Base-by-base conservation (phyloP, 2,888 invertebrate genomes). In the Drosophila siamana region DNA sequence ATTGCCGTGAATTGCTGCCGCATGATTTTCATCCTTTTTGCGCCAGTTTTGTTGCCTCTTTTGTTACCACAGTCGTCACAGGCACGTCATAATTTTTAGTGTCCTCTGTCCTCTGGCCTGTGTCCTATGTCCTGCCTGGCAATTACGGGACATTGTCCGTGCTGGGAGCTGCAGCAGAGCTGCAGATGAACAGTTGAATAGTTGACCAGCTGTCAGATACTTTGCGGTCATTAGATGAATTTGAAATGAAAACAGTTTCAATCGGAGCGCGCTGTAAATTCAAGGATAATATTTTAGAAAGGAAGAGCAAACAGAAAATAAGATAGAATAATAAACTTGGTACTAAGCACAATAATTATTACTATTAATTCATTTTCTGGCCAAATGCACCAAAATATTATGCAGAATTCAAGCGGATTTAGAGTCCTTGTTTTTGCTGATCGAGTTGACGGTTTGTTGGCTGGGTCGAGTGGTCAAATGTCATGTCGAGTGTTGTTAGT, bases 1-100 rank as follows among this genome's bases (percentile, higher is more conserved):
- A 83, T 83, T 83, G 88, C 84, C 87, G 86, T 88, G 87, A 88
- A 88, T 86, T 67, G 83, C 83, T 69, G 77, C 86, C 80, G 80
- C 88, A 86, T 76, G 88, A 83, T 67, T 88, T 80, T 83, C 65
- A 88, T 86, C 87, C 88, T 72, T 77, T 75, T 83, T 47, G 60
- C 48, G 59, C 26, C 63, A 40, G 55, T 66, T 66, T 62, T 54
- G n/a, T n/a, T 44, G 24, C 28, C 33, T 55, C 62, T 40, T 61
- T 65, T 82, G 66, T 74, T 69, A 60, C 61, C 77, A 48, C 57
- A 66, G 48, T 57, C 77, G 63, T 63, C 73, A 63, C 80, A 82
- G 83, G n/a, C 74, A 71, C 65, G 84, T 76, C 83, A 67, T 82
- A 82, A 67, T 60, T 86, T 86, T 44, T 51, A 22, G 43, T 24